Evolutionary conservation across 2,888 invertebrate species (phyloP).

Genomic region (Andrena fulva): DNA sequence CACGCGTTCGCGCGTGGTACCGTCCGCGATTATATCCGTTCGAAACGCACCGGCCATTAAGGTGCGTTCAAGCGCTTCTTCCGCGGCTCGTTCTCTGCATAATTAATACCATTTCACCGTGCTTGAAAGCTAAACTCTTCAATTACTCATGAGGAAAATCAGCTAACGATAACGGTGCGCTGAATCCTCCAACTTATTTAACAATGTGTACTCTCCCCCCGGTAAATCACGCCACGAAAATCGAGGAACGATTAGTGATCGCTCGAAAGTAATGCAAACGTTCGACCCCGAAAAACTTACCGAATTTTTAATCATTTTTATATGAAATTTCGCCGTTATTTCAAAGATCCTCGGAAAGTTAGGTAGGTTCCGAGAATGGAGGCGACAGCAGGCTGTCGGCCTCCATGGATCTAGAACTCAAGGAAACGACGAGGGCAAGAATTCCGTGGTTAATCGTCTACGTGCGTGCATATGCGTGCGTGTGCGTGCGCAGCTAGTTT

Average conservation of each 20-base stretch:
- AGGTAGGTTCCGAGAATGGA: neutral
- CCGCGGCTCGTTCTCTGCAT: slow-evolving; percentile 34
- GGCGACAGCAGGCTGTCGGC: neutral
- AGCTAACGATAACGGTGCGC: neutral
- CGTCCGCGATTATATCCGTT: slow-evolving; percentile 26
- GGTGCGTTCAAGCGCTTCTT: slow-evolving; percentile 1
- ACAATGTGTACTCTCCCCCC: too few relatives aligned
- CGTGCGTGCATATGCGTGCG: slow-evolving; percentile 3
- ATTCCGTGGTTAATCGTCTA: slow-evolving; percentile 24
- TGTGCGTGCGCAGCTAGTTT: slow-evolving; percentile 31
- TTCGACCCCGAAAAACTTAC: too few relatives aligned
- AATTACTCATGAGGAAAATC: slow-evolving; percentile 1
- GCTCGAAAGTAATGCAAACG: too few relatives aligned
- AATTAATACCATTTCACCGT: slow-evolving; percentile 54
- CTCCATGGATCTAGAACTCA: neutral
- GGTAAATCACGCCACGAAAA: too few relatives aligned
- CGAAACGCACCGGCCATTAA: neutral
- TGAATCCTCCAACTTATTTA: neutral
- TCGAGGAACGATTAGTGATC: too few relatives aligned
- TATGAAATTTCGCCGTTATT: too few relatives aligned
- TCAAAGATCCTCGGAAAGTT: too few relatives aligned
- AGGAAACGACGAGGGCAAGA: slow-evolving; percentile 21
- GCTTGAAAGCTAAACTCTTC: slow-evolving; percentile 1
- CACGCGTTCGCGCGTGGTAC: slow-evolving; percentile 33
- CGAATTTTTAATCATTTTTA: too few relatives aligned